Evolutionary conservation across 2,113 vertebrate species (phyloP).

Genomic region (Lasiurus cinereus): DNA sequence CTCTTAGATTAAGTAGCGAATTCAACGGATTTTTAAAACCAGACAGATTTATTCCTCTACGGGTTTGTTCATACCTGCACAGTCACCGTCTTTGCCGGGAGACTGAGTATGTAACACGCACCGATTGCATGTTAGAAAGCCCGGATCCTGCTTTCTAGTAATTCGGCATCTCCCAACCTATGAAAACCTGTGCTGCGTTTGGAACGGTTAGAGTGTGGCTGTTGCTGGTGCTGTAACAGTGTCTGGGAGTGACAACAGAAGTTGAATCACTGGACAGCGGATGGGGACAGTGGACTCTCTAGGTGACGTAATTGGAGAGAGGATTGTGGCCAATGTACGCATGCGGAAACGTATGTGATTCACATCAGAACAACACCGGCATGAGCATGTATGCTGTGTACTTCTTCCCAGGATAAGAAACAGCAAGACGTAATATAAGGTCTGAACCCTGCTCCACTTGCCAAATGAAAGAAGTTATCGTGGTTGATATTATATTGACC

Average conservation of each 20-base stretch:
- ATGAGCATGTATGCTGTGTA: background rate
- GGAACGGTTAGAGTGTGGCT: constrained; percentile 42
- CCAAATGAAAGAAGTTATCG: constrained; percentile 32
- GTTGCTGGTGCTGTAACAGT: background rate
- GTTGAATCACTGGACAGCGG: constrained; percentile 31
- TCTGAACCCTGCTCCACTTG: constrained; percentile 4
- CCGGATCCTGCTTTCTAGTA: constrained; percentile 57
- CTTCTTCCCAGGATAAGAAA: constrained; percentile 20
- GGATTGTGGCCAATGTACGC: background rate
- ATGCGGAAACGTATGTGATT: background rate
- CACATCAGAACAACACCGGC: background rate
- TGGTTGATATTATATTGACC: constrained; percentile 15
- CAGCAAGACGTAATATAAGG: background rate
- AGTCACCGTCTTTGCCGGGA: background rate
- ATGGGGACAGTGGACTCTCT: background rate
- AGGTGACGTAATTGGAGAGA: constrained; percentile 21
- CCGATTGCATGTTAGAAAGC: background rate
- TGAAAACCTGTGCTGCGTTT: constrained; percentile 60
- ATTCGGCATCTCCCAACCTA: background rate
- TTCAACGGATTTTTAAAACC: constrained; percentile 51
- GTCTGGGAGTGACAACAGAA: constrained; percentile 52
- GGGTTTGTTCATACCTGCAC: background rate
- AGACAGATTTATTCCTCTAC: background rate
- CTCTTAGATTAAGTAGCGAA: constrained; percentile 30
- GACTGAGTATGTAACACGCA: background rate